Evolutionary conservation across 37 sponge, comb jelly and placozoan genomes (phyloP), one percentile per base, ranked within the genome.

Genomic region (Halisarca cf. caerulea): DNA sequence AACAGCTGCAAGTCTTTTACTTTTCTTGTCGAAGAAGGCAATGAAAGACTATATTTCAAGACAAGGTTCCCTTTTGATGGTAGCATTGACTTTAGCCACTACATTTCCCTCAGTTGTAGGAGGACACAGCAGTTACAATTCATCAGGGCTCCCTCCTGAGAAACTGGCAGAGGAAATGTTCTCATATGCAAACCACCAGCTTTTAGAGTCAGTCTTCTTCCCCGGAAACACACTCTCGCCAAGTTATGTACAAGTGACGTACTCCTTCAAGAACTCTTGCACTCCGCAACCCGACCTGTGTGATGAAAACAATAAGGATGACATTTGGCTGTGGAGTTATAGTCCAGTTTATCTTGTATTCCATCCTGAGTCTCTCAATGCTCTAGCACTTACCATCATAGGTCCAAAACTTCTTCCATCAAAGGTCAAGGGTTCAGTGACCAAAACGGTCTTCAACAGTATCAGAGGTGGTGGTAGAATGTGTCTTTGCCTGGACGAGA

Each of bases 321-420:
- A 74, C 6, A 41, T 37, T 17, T 74, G 77, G 77, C 14, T 74
- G 47, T 74, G 77, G 77, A 37, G 38, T 17, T 74, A 37, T 25
- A 74, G 77, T 43, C 77, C 77, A 2, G 77, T 74, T 1, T 74
- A 74, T 25, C 77, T 74, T 17, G 77, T 74, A 8, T 74, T 40
- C 25, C 77, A 74, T 21, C 77, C 77, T 40, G 77, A 74, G 44
- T 32, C 77, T 36, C 47, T 74, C 15, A 74, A 40, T 40, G 77
- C 77, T 0, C 9, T 74, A 21, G 42, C 77, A n/a, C 7, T 74
- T 23, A 74, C 23, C 1, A 23, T 30, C 30, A 8, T 62, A 23
- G 30, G 30, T 20, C 9, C 5, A 20, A 62, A 62, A 11, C 51
- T 47, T 6, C 6, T 6, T 14, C 51, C 51, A 6, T 47, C 51